Percentiles rank a stretch among this genome's conserved stretches.
Evolutionary conservation across 2,113 vertebrate species (phyloP).

Genomic region (Notothenia rossii): DNA sequence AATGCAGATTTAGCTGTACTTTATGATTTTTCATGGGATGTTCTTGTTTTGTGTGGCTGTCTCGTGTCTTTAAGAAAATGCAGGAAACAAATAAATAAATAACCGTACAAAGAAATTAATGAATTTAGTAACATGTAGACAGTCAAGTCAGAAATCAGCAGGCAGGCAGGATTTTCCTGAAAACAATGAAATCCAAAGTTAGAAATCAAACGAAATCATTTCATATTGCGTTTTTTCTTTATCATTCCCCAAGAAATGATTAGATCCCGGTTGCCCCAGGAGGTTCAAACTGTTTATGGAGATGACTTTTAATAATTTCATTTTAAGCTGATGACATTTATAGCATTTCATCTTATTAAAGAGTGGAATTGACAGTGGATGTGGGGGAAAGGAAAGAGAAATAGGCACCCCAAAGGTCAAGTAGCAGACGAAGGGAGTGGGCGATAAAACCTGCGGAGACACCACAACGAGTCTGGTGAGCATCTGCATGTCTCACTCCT

Average conservation of each 20-base stretch:
- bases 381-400: neutral
- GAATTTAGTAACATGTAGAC: no score
- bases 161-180: no score
- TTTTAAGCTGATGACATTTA: conserved; percentile 29
- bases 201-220: neutral
- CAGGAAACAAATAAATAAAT: neutral
- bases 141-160: no score
- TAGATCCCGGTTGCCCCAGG: neutral
- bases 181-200: neutral
- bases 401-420: conserved; percentile 38
- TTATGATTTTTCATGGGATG: neutral
- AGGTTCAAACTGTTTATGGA: conserved; percentile 18
- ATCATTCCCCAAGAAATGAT: neutral
- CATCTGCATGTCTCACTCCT: neutral
- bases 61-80: neutral
- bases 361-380: conserved; percentile 3
- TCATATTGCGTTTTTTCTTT: neutral
- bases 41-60: neutral
- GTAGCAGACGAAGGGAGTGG: conserved; percentile 19
- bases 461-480: neutral
- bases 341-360: conserved; percentile 11
- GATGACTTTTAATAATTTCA: conserved; percentile 36
- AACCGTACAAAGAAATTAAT: no score
- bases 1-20: no score
- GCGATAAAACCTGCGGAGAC: conserved; percentile 26